Base-by-base conservation (phyloP, 2,113 vertebrate genomes). In the Pomatostomus ruficeps region DNA sequence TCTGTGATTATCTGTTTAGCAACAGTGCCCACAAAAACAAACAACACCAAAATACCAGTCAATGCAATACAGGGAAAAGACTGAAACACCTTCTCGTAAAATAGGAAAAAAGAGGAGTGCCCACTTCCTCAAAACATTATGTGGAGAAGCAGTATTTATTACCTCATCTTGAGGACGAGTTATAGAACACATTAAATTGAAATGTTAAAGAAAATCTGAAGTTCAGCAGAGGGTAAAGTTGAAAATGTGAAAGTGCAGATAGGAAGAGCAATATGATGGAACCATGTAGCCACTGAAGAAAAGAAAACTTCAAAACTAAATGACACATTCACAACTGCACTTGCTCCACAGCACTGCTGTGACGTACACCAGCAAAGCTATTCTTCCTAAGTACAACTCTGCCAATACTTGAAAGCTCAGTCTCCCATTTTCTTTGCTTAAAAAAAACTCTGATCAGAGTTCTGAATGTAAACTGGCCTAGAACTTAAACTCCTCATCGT, bases 91-190 rank as follows among this genome's bases (percentile, higher is more conserved):
- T 57, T 76, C 59, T 10, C 5, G 17, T 45, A 68, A 72, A 70
- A 76, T 0, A 45, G 6, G 14, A 68, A 79, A 8, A 65, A 75
- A 72, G 28, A 7, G 1, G 15, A 85, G 31, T 2, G 10, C 9
- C 16, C 7, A 14, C 20, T 58, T 88, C 40, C 57, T 83, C 55
- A 70, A 72, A 85, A 66, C 13, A 46, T 11, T 18, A 83, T 7
- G 24, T 7, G 23, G 15, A 46, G 48, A 76, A 86, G 16, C 5
- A 68, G 25, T 31, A 25, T 52, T 10, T 14, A 46, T 16, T 66
- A 42, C 12, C 5, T 57, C 13, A 66, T 38, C 33, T 73, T 93
- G 46, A 88, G 12, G 10, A 88, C 65, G 14, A 59, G 25, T 46
- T 66, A 70, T 0, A 66, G 14, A 83, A 67, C 20, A 31, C 11